Percentiles rank a stretch among this genome's conserved stretches.
Evolutionary conservation across 2,888 invertebrate species (phyloP).

Genomic region (Dicranocentrus wangi): DNA sequence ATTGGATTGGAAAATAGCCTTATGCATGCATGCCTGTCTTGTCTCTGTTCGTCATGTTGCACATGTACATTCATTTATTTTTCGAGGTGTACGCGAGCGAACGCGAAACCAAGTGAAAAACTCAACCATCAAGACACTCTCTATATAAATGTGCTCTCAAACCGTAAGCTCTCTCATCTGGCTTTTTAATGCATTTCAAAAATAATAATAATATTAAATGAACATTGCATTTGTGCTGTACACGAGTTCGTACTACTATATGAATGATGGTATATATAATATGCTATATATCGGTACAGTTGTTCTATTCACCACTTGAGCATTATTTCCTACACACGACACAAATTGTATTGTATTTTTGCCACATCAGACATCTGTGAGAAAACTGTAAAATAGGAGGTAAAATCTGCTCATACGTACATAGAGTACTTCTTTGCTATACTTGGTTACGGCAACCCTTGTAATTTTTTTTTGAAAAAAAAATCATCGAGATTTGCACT

Average conservation of each 20-base stretch:
- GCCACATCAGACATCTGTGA: slow-evolving; percentile 55
- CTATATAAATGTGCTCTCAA: too few relatives aligned
- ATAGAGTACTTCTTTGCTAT: background rate
- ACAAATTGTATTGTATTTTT: too few relatives aligned
- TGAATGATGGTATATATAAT: too few relatives aligned
- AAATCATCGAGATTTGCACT: background rate
- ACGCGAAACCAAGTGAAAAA: too few relatives aligned
- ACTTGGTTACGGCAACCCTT: background rate
- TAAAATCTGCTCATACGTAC: background rate
- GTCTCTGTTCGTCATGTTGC: slow-evolving; percentile 1
- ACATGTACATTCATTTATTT: too few relatives aligned
- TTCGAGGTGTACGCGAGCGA: too few relatives aligned
- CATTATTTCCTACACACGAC: too few relatives aligned
- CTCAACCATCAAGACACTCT: too few relatives aligned
- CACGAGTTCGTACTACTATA: too few relatives aligned
- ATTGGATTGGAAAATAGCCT: slow-evolving; percentile 17
- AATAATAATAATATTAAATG: slow-evolving; percentile 9
- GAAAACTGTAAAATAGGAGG: slow-evolving; percentile 24
- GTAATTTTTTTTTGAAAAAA: slow-evolving; percentile 2
- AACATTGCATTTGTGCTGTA: too few relatives aligned
- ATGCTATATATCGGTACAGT: too few relatives aligned
- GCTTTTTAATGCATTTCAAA: background rate
- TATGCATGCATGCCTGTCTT: slow-evolving; percentile 13
- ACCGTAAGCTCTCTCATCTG: background rate
- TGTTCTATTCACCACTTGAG: too few relatives aligned